Evolutionary conservation across 2,888 invertebrate genomes (phyloP).

Genomic region (Acholoe squamosa): DNA sequence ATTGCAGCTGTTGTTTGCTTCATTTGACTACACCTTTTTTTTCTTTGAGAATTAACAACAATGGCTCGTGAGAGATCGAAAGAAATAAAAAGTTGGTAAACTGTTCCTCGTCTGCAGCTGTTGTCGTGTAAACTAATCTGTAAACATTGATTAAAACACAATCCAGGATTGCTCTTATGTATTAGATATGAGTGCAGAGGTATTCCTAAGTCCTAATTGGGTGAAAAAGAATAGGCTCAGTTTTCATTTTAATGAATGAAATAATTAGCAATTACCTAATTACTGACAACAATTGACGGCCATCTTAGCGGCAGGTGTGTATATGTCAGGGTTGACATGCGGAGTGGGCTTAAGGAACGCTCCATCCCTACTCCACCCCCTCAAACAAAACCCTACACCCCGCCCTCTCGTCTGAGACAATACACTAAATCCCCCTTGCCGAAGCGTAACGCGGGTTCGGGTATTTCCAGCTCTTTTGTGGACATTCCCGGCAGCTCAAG

Average conservation of each 20-base stretch:
- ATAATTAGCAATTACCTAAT: neutral
- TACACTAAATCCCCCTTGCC: neutral
- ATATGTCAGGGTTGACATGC: neutral
- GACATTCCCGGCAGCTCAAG: neutral
- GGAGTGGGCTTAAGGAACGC: neutral
- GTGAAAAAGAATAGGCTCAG: neutral
- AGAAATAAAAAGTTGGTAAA: neutral
- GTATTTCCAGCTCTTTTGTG: neutral
- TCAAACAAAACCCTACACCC: no score
- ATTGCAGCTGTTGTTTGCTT: no score
- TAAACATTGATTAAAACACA: neutral
- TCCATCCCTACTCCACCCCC: constrained; percentile 8
- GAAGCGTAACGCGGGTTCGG: neutral
- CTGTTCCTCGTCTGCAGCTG: neutral
- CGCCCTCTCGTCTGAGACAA: no score
- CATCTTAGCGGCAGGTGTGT: neutral
- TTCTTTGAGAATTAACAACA: no score
- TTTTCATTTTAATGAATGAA: no score
- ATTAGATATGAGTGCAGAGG: neutral
- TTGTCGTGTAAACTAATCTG: neutral
- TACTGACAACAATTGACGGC: neutral
- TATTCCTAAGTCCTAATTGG: neutral
- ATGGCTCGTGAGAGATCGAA: no score
- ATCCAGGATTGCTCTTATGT: neutral
- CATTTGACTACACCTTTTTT: no score